These are phyloP conservation scores for Trachythela sp. DNA, from an alignment of 64 coral and sea anemone genomes.

Conservation along the genomic window DNA sequence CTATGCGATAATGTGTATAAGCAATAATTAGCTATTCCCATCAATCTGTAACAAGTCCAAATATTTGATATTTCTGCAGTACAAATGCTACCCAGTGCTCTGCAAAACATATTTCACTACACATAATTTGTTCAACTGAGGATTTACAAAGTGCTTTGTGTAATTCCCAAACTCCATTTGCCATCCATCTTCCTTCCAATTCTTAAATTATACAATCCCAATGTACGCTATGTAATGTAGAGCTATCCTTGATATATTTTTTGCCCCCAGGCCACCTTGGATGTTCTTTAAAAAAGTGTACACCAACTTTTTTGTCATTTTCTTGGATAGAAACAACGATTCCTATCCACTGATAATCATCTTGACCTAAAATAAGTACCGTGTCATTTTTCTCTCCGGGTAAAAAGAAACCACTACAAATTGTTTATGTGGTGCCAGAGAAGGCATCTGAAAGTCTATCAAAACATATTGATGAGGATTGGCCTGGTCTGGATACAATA, in stretches of 20 bases:
- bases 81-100: too few species aligned
- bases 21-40: too few species aligned
- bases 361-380: constrained; percentile 42
- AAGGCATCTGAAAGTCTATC: constrained; percentile 55
- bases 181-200: constrained; percentile 51
- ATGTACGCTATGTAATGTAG: constrained; percentile 50
- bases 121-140: not conserved
- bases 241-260: constrained; percentile 57
- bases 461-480: constrained; percentile 37
- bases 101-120: not conserved
- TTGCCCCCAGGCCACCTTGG: constrained; percentile 60
- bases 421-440: constrained; percentile 50
- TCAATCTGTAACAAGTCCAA: too few species aligned
- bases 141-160: constrained; percentile 34
- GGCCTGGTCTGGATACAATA: constrained; percentile 49
- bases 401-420: constrained; percentile 56
- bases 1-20: too few species aligned
- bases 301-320: constrained; percentile 53
- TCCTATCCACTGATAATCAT: constrained; percentile 52
- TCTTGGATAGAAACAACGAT: constrained; percentile 43
- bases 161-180: constrained; percentile 57
- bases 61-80: too few species aligned
- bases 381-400: constrained; percentile 44
- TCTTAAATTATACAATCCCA: constrained; percentile 52
- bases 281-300: constrained; percentile 66